Conservation (phyloP, 2,797 vertebrate species). For the Gambelia wislizenii region DNA sequence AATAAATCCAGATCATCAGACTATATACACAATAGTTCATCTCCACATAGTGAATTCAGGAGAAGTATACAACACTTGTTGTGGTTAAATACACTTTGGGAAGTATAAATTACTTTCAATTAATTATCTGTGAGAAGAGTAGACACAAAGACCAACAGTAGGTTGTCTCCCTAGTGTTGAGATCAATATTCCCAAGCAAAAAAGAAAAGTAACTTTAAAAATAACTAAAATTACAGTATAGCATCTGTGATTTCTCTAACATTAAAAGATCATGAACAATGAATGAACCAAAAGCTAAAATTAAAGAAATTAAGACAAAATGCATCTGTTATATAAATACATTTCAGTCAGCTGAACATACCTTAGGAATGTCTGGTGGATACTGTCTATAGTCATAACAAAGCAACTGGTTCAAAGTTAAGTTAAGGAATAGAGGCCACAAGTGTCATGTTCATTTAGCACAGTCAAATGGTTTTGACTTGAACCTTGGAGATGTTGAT, state of each 20-base stretch:
- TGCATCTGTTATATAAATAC: slow-evolving; percentile 2
- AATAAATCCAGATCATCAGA: background rate
- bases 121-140: background rate
- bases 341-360: slow-evolving; percentile 8
- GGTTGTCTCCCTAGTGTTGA: background rate
- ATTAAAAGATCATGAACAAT: slow-evolving; percentile 9
- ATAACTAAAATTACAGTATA: background rate
- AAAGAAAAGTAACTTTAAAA: background rate
- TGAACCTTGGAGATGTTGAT: background rate
- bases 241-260: background rate
- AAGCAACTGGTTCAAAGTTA: slow-evolving; percentile 6
- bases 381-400: slow-evolving; percentile 13
- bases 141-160: background rate
- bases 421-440: background rate
- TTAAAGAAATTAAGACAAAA: slow-evolving; percentile 14
- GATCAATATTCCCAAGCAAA: background rate
- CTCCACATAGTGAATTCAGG: background rate
- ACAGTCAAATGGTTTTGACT: background rate
- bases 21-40: background rate
- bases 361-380: background rate
- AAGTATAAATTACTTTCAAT: slow-evolving; percentile 9
- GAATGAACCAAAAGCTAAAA: slow-evolving; percentile 7
- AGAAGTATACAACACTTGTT: background rate
- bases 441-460: background rate
- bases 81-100: background rate